phyloP scores from a whole-genome alignment of 2,113 vertebrate species.

The Leptodactylus fuscus region DNA sequence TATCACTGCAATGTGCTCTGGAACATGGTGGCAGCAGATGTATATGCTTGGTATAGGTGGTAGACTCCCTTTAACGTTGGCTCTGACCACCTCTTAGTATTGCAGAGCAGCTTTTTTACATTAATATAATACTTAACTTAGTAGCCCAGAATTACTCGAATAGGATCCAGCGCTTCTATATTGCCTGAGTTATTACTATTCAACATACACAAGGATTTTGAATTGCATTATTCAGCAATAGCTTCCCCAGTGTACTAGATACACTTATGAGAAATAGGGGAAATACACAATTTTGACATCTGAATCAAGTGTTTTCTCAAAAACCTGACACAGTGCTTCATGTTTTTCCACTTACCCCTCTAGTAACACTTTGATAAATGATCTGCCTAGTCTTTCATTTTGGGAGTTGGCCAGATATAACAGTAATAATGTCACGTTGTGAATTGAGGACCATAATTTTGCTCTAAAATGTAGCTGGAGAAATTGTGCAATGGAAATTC shows the following conservation, averaged over 20 bases:
- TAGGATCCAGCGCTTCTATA: neutral
- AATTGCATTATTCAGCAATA: constrained; percentile 23
- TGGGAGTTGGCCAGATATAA: constrained; percentile 38
- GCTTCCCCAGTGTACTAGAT: neutral
- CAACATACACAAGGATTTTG: neutral
- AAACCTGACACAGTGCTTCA: constrained; percentile 39
- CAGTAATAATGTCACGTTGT: constrained; percentile 33
- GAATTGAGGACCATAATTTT: constrained; percentile 39
- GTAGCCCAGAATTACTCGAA: neutral
- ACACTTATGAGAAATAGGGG: constrained; percentile 23
- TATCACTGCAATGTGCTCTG: no score
- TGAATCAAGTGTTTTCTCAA: constrained; percentile 28
- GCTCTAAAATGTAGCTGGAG: constrained; percentile 19
- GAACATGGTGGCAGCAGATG: no score
- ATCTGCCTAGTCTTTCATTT: constrained; percentile 35
- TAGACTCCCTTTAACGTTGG: no score
- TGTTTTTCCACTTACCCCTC: constrained; percentile 46
- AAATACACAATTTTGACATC: constrained; percentile 21
- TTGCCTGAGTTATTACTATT: constrained; percentile 6
- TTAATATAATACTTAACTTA: neutral
- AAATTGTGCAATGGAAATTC: constrained; percentile 47
- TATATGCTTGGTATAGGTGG: no score
- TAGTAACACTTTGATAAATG: constrained; percentile 47
- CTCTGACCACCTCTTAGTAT: neutral
- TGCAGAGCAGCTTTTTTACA: neutral